phyloP scores from a whole-genome alignment of 2,888 invertebrate species.

The Eurytoma californica region DNA sequence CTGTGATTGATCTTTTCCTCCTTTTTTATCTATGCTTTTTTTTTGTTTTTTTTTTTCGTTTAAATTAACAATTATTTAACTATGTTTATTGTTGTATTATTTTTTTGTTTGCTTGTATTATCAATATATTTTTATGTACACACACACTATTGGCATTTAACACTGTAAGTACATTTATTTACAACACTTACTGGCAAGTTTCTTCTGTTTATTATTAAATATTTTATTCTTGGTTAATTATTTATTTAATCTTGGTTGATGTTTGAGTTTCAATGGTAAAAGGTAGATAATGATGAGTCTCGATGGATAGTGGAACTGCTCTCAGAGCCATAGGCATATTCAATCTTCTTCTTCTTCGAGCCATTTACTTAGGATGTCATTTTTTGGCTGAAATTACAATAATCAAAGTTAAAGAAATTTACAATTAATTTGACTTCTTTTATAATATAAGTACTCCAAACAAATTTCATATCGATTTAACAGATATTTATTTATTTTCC shows the following conservation, averaged over 20 bases:
- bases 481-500: too few relatives aligned
- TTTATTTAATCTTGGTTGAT: slow-evolving; percentile 23
- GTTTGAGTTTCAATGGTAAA: slow-evolving; percentile 42
- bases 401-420: background rate
- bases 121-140: slow-evolving; percentile 66
- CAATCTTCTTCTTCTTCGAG: slow-evolving; percentile 63
- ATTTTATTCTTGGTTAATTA: slow-evolving; percentile 55
- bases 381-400: slow-evolving; percentile 68
- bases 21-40: slow-evolving; percentile 29
- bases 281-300: slow-evolving; percentile 41
- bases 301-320: slow-evolving; percentile 50
- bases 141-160: slow-evolving; percentile 73
- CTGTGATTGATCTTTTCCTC: slow-evolving; percentile 8
- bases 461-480: too few relatives aligned
- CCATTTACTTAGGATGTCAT: slow-evolving; percentile 70
- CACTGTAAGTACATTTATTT: slow-evolving; percentile 76
- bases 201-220: slow-evolving; percentile 55
- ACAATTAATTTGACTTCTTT: too few relatives aligned
- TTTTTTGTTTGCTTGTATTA: slow-evolving; percentile 49
- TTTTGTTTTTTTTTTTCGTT: slow-evolving; percentile 49
- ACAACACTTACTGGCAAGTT: slow-evolving; percentile 73
- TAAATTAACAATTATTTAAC: slow-evolving; percentile 51
- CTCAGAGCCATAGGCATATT: slow-evolving; percentile 55
- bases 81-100: slow-evolving; percentile 51
- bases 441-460: too few relatives aligned